Conservation (phyloP, 2,888 invertebrate species). For the Punctoribates punctum region DNA sequence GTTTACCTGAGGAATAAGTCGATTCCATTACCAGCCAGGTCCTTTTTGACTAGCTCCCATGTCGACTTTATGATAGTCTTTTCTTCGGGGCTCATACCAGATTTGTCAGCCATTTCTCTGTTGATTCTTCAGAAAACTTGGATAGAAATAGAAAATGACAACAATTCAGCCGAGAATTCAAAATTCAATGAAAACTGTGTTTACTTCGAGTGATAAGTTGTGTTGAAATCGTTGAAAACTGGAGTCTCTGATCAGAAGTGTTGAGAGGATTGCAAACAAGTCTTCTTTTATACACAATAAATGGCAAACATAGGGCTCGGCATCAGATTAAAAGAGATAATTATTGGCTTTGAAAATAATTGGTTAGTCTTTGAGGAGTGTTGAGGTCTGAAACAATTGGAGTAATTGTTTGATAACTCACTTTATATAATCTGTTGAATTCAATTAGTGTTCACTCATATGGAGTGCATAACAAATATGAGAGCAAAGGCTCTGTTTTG, state of each 20-base stretch:
- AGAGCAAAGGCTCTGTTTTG: background rate
- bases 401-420: constrained; percentile 23
- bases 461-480: background rate
- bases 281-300: constrained; percentile 1
- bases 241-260: background rate
- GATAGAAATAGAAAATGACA: too few relatives aligned
- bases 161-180: too few relatives aligned
- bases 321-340: background rate
- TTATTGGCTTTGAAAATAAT: background rate
- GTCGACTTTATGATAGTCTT: constrained; percentile 55
- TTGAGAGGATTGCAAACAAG: background rate
- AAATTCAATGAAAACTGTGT: too few relatives aligned
- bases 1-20: constrained; percentile 57
- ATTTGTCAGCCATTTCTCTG: constrained; percentile 53
- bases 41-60: constrained; percentile 57
- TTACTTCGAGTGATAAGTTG: too few relatives aligned
- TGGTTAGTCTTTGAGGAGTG: too few relatives aligned
- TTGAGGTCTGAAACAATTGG: constrained; percentile 15
- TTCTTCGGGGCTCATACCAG: constrained; percentile 56
- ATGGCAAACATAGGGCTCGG: background rate
- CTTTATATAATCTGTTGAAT: constrained; percentile 28
- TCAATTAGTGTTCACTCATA: constrained; percentile 19
- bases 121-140: background rate
- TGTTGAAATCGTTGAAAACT: background rate
- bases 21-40: constrained; percentile 56